Evolutionary conservation across 2,797 vertebrate genomes (phyloP).

Genomic region (Adelosebastes latens): DNA sequence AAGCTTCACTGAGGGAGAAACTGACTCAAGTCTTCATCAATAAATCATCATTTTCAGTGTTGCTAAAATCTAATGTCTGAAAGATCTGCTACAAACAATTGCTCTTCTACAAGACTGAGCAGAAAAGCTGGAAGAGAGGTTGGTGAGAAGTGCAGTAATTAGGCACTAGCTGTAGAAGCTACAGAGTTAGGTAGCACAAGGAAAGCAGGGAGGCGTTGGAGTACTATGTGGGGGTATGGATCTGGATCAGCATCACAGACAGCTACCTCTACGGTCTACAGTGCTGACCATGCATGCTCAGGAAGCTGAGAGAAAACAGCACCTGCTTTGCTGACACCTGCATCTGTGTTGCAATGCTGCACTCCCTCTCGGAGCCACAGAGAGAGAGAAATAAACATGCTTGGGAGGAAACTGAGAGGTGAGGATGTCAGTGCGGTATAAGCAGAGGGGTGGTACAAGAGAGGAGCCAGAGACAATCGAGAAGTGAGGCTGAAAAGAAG

Average conservation of each 20-base stretch:
- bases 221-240: neutral
- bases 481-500: conserved; percentile 68
- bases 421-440: conserved; percentile 24
- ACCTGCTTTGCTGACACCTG: conserved; percentile 56
- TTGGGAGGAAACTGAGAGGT: conserved; percentile 14
- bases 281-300: conserved; percentile 37
- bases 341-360: conserved; percentile 47
- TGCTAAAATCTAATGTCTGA: conserved; percentile 16
- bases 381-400: conserved; percentile 45
- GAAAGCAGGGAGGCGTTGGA: neutral
- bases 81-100: conserved; percentile 7
- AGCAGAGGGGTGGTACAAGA: conserved; percentile 32
- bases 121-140: neutral
- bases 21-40: conserved; percentile 34
- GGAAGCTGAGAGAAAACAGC: conserved; percentile 26
- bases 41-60: conserved; percentile 37
- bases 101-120: neutral
- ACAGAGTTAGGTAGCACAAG: neutral
- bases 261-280: conserved; percentile 3
- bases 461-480: conserved; percentile 44
- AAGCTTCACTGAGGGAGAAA: conserved; percentile 22
- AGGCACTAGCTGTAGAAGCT: neutral
- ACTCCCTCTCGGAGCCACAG: neutral
- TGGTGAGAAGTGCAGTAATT: neutral
- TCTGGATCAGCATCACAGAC: neutral